A percentile compares a stretch with the other conserved stretches of the same genome.
Evolutionary conservation across 1,140 invertebrate genomes (phyloP).

Genomic region (Heterodera carotae): DNA sequence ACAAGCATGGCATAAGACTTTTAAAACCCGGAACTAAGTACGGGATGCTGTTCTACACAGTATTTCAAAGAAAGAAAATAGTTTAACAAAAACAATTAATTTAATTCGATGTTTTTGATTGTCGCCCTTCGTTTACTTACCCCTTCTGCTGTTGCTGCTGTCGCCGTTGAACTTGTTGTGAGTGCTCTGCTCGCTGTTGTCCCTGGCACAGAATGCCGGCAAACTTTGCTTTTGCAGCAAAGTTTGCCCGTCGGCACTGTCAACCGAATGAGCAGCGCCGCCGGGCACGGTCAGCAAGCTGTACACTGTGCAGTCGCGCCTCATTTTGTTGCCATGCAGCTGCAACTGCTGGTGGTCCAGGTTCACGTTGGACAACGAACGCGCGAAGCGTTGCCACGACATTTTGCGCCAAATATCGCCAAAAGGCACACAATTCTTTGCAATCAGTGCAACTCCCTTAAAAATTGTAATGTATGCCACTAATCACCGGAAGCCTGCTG

Average conservation of each 20-base stretch:
- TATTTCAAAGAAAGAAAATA: too few relatives aligned
- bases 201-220: not conserved
- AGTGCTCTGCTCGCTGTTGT: not conserved
- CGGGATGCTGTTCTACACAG: too few relatives aligned
- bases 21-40: too few relatives aligned
- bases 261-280: not conserved
- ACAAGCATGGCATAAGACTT: too few relatives aligned
- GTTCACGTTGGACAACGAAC: not conserved
- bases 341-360: not conserved
- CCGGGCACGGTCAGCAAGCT: not conserved
- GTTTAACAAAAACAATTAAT: not conserved
- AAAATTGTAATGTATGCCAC: slow-evolving; percentile 6
- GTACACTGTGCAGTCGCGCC: not conserved
- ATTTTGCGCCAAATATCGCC: not conserved
- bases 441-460: not conserved
- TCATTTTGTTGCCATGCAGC: not conserved
- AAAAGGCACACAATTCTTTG: not conserved
- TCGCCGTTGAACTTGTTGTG: not conserved
- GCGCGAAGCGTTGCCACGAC: not conserved
- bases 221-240: not conserved
- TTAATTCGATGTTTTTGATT: too few relatives aligned
- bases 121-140: not conserved
- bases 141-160: not conserved
- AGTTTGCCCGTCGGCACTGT: not conserved
- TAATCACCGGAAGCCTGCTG: too few relatives aligned